phyloP scores from a whole-genome alignment of 2,113 vertebrate genomes.

The Gambusia holbrooki region DNA sequence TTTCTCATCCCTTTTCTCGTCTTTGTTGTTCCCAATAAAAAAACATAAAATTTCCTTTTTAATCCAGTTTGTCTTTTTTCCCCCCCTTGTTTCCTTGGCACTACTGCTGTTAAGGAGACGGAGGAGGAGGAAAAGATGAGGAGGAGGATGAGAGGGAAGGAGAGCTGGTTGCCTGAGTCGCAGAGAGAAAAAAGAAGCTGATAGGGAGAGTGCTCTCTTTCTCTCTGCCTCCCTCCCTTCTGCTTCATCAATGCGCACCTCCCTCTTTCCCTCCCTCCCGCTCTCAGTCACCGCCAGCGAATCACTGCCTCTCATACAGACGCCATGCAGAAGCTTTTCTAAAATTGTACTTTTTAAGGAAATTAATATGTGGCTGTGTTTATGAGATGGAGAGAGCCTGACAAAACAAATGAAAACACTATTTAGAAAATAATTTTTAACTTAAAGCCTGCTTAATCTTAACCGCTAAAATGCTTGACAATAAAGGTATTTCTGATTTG shows the following conservation, averaged over 20 bases:
- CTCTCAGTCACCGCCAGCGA: constrained; percentile 74
- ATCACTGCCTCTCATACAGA: constrained; percentile 64
- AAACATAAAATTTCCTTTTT: neutral
- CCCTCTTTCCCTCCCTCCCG: constrained; percentile 49
- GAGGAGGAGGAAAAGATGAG: constrained; percentile 44
- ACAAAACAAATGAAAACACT: neutral
- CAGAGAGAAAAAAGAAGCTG: constrained; percentile 58
- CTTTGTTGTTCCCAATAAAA: constrained; percentile 8
- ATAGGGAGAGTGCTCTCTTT: constrained; percentile 50
- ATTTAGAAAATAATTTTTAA: neutral
- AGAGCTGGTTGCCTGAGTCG: constrained; percentile 59
- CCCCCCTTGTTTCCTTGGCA: constrained; percentile 3
- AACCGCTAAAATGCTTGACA: no score
- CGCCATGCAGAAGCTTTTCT: constrained; percentile 28
- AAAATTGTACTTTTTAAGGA: constrained; percentile 34
- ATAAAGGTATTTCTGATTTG: no score
- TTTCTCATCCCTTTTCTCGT: constrained; percentile 32
- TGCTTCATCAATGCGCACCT: constrained; percentile 67
- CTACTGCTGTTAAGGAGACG: constrained; percentile 33
- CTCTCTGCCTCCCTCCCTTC: constrained; percentile 51
- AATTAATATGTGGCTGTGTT: constrained; percentile 71
- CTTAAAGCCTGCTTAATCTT: neutral
- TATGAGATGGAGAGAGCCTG: constrained; percentile 33
- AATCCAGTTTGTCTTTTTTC: neutral
- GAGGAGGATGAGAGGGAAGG: constrained; percentile 44